phyloP scores from a whole-genome alignment of 2,888 invertebrate species.

The Amorpha juglandis region DNA sequence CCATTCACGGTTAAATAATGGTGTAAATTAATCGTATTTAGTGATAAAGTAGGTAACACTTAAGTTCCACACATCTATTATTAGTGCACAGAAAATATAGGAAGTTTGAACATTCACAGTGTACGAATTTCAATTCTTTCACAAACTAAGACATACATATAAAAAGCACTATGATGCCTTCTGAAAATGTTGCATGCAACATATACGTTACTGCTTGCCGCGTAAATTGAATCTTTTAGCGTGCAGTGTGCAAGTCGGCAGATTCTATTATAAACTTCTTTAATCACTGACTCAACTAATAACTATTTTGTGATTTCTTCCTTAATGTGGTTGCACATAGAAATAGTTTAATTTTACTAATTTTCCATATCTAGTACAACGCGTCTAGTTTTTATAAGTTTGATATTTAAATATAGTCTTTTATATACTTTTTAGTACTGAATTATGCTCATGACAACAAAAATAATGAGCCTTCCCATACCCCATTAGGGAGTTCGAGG shows the following conservation, averaged over 20 bases:
- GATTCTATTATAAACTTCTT: too few species aligned
- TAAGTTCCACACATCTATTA: background rate
- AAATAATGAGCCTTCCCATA: too few species aligned
- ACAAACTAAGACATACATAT: background rate
- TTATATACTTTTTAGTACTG: too few species aligned
- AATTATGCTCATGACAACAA: too few species aligned
- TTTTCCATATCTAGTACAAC: too few species aligned
- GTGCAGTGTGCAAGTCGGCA: background rate
- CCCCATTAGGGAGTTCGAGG: too few species aligned
- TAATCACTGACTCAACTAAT: too few species aligned
- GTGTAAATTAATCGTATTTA: background rate
- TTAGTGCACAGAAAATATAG: background rate
- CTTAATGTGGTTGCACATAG: too few species aligned
- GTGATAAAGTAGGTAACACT: background rate
- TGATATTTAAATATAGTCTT: too few species aligned
- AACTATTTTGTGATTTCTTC: too few species aligned
- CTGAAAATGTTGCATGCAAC: background rate
- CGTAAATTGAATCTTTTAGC: background rate
- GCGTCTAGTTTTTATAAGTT: too few species aligned
- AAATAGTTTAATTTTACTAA: too few species aligned
- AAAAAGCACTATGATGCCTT: slow-evolving; percentile 6
- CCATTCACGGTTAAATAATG: slow-evolving; percentile 20
- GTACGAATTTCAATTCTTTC: background rate
- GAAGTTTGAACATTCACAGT: background rate
- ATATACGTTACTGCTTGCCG: background rate